Percentiles rank a stretch among this genome's conserved stretches.
Conservation (phyloP, 2,888 invertebrate species). For the Glaucopsyche alexis region DNA sequence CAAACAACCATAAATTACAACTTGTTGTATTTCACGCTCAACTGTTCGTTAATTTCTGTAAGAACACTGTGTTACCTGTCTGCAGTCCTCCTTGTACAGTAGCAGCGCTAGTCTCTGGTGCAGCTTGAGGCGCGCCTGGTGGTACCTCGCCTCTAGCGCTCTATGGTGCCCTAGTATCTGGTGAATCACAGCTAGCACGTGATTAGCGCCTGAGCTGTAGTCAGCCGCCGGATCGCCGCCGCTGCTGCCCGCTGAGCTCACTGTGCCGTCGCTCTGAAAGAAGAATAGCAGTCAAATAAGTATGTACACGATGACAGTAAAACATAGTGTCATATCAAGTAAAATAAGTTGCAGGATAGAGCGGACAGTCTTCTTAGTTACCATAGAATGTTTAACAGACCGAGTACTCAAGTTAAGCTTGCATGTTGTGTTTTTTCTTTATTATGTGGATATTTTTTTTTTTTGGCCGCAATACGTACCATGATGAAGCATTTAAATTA, state of each 20-base stretch:
- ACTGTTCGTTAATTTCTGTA: too few species aligned
- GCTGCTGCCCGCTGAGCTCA: constrained; percentile 81
- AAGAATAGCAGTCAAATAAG: not conserved
- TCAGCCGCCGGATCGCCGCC: constrained; percentile 94
- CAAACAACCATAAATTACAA: constrained; percentile 31
- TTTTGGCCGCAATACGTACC: too few species aligned
- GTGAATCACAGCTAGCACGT: constrained; percentile 97
- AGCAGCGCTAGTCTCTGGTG: constrained; percentile 95
- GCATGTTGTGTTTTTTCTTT: too few species aligned
- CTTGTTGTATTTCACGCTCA: too few species aligned
- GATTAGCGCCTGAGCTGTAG: constrained; percentile 97
- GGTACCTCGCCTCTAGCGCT: constrained; percentile 96
- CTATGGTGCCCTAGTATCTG: constrained; percentile 97
- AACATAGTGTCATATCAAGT: not conserved
- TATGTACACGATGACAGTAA: not conserved
- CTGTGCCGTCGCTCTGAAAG: constrained; percentile 64
- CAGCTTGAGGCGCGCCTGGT: constrained; percentile 95
- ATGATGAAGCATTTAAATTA: too few species aligned
- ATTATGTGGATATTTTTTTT: too few species aligned
- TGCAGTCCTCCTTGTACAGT: constrained; percentile 98
- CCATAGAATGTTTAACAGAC: too few species aligned
- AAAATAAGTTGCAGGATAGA: not conserved
- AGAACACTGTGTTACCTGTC: constrained; percentile 83
- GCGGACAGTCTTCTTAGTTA: too few species aligned
- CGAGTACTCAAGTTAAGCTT: too few species aligned